A percentile compares a stretch with the other conserved stretches of the same genome.
These are phyloP conservation scores for Capromys pilorides DNA, from an alignment of 2,797 vertebrate species.

Conservation along the genomic window DNA sequence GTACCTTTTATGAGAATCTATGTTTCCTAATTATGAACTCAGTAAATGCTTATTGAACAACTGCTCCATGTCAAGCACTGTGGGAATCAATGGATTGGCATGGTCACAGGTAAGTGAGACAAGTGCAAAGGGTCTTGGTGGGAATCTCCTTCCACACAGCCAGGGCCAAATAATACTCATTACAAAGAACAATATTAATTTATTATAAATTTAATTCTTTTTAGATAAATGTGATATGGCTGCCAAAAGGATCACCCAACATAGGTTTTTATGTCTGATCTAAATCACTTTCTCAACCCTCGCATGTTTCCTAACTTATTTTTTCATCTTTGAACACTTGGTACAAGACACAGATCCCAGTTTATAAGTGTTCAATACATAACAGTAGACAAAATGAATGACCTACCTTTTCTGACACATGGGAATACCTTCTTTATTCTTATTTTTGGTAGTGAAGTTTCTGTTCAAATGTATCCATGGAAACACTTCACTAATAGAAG, in stretches of 20 bases:
- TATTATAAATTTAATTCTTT: too few relatives aligned
- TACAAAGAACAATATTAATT: rapidly evolving
- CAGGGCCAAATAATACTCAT: rapidly evolving
- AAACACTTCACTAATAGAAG: conserved; percentile 53
- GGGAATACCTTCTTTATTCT: conserved; percentile 43
- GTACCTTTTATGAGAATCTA: not conserved
- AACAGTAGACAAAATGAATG: not conserved
- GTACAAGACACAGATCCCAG: not conserved
- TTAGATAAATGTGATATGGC: not conserved
- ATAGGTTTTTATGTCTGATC: not conserved
- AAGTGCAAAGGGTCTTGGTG: rapidly evolving
- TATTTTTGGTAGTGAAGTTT: conserved; percentile 48
- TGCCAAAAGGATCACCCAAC: rapidly evolving
- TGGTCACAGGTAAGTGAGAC: rapidly evolving
- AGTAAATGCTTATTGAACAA: too few relatives aligned
- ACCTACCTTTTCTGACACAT: conserved; percentile 28
- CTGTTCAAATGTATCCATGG: conserved; percentile 66
- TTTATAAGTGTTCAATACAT: not conserved
- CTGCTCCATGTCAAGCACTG: not conserved
- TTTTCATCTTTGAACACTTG: not conserved
- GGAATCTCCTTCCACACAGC: not conserved
- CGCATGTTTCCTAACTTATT: not conserved
- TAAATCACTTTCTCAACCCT: too few relatives aligned
- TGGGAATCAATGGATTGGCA: rapidly evolving
- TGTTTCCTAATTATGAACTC: not conserved